Evolutionary conservation across 2,797 vertebrate genomes (phyloP).

Genomic region (Mallotus villosus): DNA sequence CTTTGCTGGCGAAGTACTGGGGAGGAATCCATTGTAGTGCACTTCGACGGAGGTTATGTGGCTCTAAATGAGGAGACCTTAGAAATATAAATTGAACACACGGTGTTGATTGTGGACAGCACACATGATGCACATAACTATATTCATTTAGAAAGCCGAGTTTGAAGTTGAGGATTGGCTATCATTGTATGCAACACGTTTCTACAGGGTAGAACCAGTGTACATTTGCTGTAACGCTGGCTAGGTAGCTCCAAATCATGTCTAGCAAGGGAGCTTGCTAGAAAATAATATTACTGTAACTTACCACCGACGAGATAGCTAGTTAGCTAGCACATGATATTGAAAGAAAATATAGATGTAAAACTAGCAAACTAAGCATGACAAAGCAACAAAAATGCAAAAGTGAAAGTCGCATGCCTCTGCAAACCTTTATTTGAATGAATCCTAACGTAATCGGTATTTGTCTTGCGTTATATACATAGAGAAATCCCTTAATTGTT

Average conservation of each 20-base stretch:
- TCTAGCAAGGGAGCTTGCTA: too few species aligned
- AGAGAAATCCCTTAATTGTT: slow-evolving; percentile 14
- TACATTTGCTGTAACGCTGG: too few species aligned
- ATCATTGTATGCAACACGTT: too few species aligned
- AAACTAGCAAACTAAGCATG: not conserved
- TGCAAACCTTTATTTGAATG: slow-evolving; percentile 3
- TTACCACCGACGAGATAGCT: not conserved
- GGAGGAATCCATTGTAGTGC: slow-evolving; percentile 62
- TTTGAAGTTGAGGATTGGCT: too few species aligned
- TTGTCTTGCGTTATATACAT: not conserved
- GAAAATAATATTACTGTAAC: not conserved
- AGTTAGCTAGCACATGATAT: not conserved
- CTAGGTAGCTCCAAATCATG: too few species aligned
- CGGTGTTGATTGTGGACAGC: not conserved
- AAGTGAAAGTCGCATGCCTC: not conserved
- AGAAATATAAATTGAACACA: not conserved
- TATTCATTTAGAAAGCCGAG: too few species aligned
- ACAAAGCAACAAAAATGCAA: not conserved
- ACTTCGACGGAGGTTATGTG: slow-evolving; percentile 11
- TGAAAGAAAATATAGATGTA: not conserved
- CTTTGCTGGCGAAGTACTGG: slow-evolving; percentile 60
- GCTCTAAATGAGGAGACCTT: not conserved
- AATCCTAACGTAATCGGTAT: not conserved
- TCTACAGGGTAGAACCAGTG: too few species aligned
- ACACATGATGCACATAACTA: too few species aligned